A percentile compares a stretch with the other conserved stretches of the same genome.
phyloP scores from a whole-genome alignment of 2,113 vertebrate species.

The Carassius auratus region DNA sequence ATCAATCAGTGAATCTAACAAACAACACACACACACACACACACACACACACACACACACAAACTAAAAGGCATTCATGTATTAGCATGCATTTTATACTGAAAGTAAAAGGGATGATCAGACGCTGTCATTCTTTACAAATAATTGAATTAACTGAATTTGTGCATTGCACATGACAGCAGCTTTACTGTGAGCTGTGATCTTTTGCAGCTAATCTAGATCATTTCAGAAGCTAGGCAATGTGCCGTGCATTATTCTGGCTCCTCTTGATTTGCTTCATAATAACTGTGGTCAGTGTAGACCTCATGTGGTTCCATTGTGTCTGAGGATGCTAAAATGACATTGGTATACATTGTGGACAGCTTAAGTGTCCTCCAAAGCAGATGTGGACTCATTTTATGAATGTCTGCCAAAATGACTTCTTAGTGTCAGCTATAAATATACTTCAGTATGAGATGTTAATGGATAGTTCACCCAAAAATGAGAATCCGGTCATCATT shows the following conservation, averaged over 20 bases:
- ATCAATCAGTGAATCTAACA: conserved; percentile 1
- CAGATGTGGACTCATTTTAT: background rate
- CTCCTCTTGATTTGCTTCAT: conserved; percentile 7
- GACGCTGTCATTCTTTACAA: background rate
- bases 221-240: background rate
- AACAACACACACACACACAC: no score
- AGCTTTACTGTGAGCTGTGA: background rate
- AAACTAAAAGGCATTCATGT: background rate
- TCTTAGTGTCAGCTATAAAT: no score
- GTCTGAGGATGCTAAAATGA: background rate
- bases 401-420: background rate
- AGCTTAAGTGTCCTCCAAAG: background rate
- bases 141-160: background rate
- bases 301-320: background rate
- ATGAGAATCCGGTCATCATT: background rate
- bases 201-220: background rate
- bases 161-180: background rate
- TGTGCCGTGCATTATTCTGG: background rate
- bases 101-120: background rate
- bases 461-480: background rate
- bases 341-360: background rate
- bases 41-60: no score
- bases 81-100: background rate
- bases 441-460: no score
- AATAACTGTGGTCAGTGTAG: background rate